phyloP scores from a whole-genome alignment of 1,140 invertebrate genomes.

The Cyclargus thomasi region DNA sequence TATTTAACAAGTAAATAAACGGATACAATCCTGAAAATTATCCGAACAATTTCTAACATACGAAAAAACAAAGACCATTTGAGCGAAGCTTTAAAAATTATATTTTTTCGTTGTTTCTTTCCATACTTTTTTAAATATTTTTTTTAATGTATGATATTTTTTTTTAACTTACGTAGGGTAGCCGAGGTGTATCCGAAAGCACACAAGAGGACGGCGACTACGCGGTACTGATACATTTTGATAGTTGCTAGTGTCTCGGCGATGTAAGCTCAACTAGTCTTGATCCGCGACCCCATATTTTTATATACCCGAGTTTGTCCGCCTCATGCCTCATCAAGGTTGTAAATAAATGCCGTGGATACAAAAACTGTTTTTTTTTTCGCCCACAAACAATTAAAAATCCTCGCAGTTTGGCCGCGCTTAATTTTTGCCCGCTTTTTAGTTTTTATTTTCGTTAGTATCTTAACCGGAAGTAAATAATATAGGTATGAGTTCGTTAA shows the following conservation, averaged over 20 bases:
- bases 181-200: neutral
- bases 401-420: neutral
- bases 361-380: neutral
- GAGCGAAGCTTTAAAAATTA: no score
- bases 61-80: no score
- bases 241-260: neutral
- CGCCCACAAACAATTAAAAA: neutral
- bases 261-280: slow-evolving; percentile 3
- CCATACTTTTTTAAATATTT: neutral
- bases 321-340: slow-evolving; percentile 4
- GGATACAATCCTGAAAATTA: no score
- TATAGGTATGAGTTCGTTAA: no score
- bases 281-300: neutral
- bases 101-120: no score
- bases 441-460: neutral
- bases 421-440: neutral
- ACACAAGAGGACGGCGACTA: neutral
- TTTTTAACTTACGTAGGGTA: neutral
- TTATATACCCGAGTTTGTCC: slow-evolving; percentile 5
- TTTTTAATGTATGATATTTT: neutral
- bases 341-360: neutral
- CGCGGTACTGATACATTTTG: neutral
- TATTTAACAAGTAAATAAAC: no score
- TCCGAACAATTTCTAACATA: no score
- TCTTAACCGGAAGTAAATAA: no score